Conservation (phyloP, 2,888 invertebrate genomes). For the Cheilosia scutellata region DNA sequence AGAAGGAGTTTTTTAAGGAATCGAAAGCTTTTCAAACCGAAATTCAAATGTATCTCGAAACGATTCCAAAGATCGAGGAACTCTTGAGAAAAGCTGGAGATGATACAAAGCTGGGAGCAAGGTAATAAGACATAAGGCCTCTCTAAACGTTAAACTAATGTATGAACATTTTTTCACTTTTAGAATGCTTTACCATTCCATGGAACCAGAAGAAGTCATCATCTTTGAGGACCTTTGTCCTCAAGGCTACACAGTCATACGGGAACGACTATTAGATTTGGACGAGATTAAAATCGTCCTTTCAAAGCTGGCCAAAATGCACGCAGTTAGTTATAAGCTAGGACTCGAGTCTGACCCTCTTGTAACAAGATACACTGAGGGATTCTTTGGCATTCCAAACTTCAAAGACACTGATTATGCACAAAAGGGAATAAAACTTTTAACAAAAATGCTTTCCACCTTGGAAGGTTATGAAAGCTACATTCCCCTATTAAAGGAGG, state of each 20-base stretch:
- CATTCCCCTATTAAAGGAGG: background rate
- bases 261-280: constrained; percentile 46
- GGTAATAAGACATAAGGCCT: constrained; percentile 47
- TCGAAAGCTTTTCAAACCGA: constrained; percentile 71
- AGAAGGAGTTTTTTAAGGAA: constrained; percentile 67
- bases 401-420: constrained; percentile 11
- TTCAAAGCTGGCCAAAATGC: constrained; percentile 74
- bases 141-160: no score
- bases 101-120: constrained; percentile 59
- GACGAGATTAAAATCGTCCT: constrained; percentile 61
- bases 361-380: constrained; percentile 10
- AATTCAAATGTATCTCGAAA: constrained; percentile 68
- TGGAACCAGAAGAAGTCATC: constrained; percentile 49
- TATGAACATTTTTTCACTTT: background rate
- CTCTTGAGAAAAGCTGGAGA: constrained; percentile 71
- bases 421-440: constrained; percentile 1
- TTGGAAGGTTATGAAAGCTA: constrained; percentile 32
- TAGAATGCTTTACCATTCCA: constrained; percentile 49
- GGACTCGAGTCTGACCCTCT: constrained; percentile 37
- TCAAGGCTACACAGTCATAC: constrained; percentile 61
- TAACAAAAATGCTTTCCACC: constrained; percentile 10
- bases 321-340: constrained; percentile 73
- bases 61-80: constrained; percentile 73
- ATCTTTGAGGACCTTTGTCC: constrained; percentile 70
- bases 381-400: constrained; percentile 29